Evolutionary conservation across 2,113 vertebrate species (phyloP).

Genomic region (Pelusios castaneus): DNA sequence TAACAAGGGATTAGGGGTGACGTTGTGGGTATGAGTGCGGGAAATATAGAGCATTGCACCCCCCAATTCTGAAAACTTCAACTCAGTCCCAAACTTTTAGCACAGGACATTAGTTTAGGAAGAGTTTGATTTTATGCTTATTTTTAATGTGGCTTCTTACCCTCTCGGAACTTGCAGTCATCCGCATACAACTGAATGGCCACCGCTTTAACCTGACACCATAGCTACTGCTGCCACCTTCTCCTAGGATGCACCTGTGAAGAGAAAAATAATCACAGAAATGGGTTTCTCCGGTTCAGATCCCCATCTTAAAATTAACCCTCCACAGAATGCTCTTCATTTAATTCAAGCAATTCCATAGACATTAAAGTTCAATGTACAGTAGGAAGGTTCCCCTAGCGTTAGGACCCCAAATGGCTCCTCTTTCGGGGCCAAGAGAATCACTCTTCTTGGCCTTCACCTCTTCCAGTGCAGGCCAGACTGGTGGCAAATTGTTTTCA

Average conservation of each 20-base stretch:
- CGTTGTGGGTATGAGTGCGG: neutral
- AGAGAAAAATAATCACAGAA: neutral
- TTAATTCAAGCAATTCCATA: neutral
- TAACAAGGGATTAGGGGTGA: conserved; percentile 49
- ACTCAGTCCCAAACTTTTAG: neutral
- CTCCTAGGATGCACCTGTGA: neutral
- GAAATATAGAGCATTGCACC: neutral
- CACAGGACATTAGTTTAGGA: neutral
- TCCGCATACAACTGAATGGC: neutral
- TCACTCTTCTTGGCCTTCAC: neutral
- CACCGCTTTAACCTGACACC: rapidly evolving
- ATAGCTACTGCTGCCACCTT: rapidly evolving
- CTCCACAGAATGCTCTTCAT: neutral
- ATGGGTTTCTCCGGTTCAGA: neutral
- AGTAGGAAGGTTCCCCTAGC: neutral
- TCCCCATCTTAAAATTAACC: neutral
- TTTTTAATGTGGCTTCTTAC: neutral
- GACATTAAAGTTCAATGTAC: neutral
- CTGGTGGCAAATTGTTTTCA: neutral
- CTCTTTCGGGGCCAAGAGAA: neutral
- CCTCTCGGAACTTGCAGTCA: neutral
- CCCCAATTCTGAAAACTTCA: neutral
- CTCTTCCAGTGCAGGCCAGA: neutral
- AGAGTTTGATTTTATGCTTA: neutral
- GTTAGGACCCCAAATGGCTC: neutral